These are phyloP conservation scores for Drosophila pectinifera DNA, from an alignment of 1,140 invertebrate genomes.

Conservation along the genomic window DNA sequence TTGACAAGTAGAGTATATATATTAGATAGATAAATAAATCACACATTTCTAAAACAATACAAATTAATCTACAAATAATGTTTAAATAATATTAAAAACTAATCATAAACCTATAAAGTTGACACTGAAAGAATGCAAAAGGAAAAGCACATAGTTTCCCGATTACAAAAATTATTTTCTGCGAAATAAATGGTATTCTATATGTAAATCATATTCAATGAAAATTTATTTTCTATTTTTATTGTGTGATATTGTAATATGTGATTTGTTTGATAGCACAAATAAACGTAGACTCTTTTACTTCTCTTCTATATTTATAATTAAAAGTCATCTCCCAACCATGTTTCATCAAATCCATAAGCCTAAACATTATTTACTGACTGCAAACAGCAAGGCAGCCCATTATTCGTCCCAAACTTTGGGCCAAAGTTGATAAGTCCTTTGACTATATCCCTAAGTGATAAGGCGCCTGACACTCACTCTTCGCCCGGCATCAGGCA, in stretches of 20 bases:
- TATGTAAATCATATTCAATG: too few species aligned
- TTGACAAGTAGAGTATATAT: background rate
- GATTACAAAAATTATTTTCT: too few species aligned
- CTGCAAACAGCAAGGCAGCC: background rate
- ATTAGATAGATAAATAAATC: background rate
- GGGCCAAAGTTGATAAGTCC: slow-evolving; percentile 32
- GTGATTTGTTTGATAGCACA: too few species aligned
- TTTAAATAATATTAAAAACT: too few species aligned
- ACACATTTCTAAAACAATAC: background rate
- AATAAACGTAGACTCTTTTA: too few species aligned
- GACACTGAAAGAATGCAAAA: too few species aligned
- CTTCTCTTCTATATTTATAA: background rate
- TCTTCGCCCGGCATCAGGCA: slow-evolving; percentile 20
- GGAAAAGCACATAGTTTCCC: too few species aligned
- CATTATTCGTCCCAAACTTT: slow-evolving; percentile 20
- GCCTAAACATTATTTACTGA: background rate
- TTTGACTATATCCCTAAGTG: slow-evolving; percentile 32
- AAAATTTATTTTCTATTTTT: too few species aligned
- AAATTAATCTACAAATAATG: background rate
- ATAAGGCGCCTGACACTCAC: slow-evolving; percentile 41
- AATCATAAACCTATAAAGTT: too few species aligned
- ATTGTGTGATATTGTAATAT: too few species aligned
- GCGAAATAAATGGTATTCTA: too few species aligned
- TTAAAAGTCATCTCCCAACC: background rate
- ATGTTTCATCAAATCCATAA: background rate